Percentiles rank a stretch among this genome's conserved stretches.
Conservation (phyloP, 2,113 vertebrate genomes). For the Megaceryle maxima region DNA sequence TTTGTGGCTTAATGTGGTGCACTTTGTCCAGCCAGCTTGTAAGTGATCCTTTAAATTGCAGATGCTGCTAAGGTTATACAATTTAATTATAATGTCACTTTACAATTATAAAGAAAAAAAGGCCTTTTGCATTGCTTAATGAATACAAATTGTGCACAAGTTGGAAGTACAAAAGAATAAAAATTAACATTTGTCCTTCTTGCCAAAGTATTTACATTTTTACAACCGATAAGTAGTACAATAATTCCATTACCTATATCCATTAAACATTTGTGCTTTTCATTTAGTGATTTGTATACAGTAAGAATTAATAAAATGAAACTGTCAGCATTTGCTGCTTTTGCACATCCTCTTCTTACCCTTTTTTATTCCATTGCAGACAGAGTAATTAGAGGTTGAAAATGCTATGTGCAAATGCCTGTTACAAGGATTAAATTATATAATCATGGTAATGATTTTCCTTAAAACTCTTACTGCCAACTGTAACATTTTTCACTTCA, state of each 20-base stretch:
- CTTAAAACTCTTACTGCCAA: slow-evolving; percentile 73
- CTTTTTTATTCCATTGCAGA: slow-evolving; percentile 60
- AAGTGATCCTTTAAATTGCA: slow-evolving; percentile 74
- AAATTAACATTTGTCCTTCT: slow-evolving; percentile 77
- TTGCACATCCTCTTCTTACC: slow-evolving; percentile 21
- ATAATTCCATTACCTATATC: slow-evolving; percentile 71
- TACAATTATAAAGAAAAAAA: slow-evolving; percentile 76
- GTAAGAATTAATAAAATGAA: slow-evolving; percentile 74
- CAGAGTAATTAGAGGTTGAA: slow-evolving; percentile 71
- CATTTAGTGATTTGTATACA: slow-evolving; percentile 70
- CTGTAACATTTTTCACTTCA: slow-evolving; percentile 69
- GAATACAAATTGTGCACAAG: slow-evolving; percentile 74
- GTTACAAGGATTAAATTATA: slow-evolving; percentile 73
- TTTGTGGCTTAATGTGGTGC: slow-evolving; percentile 66
- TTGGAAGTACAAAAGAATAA: slow-evolving; percentile 77
- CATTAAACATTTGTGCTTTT: slow-evolving; percentile 73
- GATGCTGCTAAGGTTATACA: slow-evolving; percentile 71
- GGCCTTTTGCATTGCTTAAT: slow-evolving; percentile 74
- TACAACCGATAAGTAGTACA: slow-evolving; percentile 70
- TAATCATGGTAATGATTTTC: slow-evolving; percentile 74
- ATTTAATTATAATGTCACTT: slow-evolving; percentile 81
- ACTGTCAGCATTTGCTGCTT: slow-evolving; percentile 69
- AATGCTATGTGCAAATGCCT: slow-evolving; percentile 63
- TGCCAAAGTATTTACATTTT: slow-evolving; percentile 74
- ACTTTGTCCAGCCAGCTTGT: slow-evolving; percentile 71